A percentile compares a stretch with the other conserved stretches of the same genome.
These are phyloP conservation scores for Scomber scombrus DNA, from an alignment of 2,113 vertebrate genomes.

Conservation along the genomic window DNA sequence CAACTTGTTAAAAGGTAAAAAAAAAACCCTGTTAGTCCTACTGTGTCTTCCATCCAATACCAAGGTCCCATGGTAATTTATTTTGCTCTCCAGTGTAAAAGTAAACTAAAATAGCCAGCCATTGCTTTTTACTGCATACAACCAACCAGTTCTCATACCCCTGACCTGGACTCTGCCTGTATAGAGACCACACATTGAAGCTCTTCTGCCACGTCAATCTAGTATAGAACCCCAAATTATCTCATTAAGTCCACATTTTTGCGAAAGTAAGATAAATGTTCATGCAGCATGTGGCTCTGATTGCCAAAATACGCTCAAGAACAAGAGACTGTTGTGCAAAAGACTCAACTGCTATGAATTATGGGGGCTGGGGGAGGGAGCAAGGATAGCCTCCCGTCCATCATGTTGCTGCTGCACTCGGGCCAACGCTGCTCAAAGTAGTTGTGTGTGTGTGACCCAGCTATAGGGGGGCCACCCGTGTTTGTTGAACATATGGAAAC, in stretches of 20 bases:
- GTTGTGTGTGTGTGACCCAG: slow-evolving; percentile 42
- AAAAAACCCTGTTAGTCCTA: slow-evolving; percentile 36
- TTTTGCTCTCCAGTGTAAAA: slow-evolving; percentile 20
- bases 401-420: slow-evolving; percentile 49
- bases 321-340: slow-evolving; percentile 79
- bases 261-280: slow-evolving; percentile 77
- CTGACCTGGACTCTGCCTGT: slow-evolving; percentile 25
- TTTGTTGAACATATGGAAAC: slow-evolving; percentile 81
- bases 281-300: slow-evolving; percentile 80
- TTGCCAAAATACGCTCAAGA: slow-evolving; percentile 78
- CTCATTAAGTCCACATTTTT: slow-evolving; percentile 78
- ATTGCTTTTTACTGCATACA: slow-evolving; percentile 38
- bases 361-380: slow-evolving; percentile 37
- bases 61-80: slow-evolving; percentile 34
- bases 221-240: slow-evolving; percentile 71
- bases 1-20: slow-evolving; percentile 31
- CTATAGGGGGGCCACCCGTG: slow-evolving; percentile 47
- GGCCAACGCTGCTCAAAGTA: neutral
- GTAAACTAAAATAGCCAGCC: slow-evolving; percentile 51
- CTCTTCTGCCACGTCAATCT: slow-evolving; percentile 42
- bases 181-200: slow-evolving; percentile 64
- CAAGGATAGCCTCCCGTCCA: slow-evolving; percentile 59
- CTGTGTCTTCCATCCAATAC: slow-evolving; percentile 34
- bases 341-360: slow-evolving; percentile 59
- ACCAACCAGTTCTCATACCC: slow-evolving; percentile 39